phyloP scores from a whole-genome alignment of 2,888 invertebrate species.

The Morpho deidamia region DNA sequence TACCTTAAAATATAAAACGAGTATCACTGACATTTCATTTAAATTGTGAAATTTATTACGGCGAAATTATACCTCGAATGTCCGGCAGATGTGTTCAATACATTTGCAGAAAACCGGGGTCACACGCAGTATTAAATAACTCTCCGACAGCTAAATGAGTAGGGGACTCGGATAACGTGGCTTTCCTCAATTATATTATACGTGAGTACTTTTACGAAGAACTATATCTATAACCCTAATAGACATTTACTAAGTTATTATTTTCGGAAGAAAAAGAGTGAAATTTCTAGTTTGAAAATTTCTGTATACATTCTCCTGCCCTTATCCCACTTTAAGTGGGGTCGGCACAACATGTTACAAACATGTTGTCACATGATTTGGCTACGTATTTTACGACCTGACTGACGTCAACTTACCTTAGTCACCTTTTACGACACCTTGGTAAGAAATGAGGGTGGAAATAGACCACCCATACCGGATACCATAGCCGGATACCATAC shows the following conservation, averaged over 20 bases:
- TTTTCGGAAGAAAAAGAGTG: not conserved
- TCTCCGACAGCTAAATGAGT: slow-evolving; percentile 74
- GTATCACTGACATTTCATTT: slow-evolving; percentile 25
- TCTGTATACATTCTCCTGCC: too few relatives aligned
- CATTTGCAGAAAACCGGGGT: slow-evolving; percentile 62
- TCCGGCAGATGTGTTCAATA: slow-evolving; percentile 71
- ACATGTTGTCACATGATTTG: too few relatives aligned
- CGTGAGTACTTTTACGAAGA: slow-evolving; percentile 9
- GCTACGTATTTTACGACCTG: too few relatives aligned
- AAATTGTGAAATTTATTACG: slow-evolving; percentile 58
- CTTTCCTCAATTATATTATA: slow-evolving; percentile 24
- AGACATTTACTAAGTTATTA: not conserved
- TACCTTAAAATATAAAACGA: not conserved
- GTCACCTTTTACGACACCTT: too few relatives aligned
- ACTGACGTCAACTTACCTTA: too few relatives aligned
- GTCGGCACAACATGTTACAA: too few relatives aligned
- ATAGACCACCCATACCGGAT: too few relatives aligned
- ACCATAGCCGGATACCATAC: too few relatives aligned
- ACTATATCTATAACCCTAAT: not conserved
- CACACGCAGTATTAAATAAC: slow-evolving; percentile 74
- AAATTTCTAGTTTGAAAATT: not conserved
- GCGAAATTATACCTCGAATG: slow-evolving; percentile 41
- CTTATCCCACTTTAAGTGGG: too few relatives aligned
- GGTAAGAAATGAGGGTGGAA: too few relatives aligned
- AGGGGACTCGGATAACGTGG: slow-evolving; percentile 50